These are phyloP conservation scores for Caenorhabditis imperialis DNA, from an alignment of 2,888 invertebrate genomes.

Conservation along the genomic window DNA sequence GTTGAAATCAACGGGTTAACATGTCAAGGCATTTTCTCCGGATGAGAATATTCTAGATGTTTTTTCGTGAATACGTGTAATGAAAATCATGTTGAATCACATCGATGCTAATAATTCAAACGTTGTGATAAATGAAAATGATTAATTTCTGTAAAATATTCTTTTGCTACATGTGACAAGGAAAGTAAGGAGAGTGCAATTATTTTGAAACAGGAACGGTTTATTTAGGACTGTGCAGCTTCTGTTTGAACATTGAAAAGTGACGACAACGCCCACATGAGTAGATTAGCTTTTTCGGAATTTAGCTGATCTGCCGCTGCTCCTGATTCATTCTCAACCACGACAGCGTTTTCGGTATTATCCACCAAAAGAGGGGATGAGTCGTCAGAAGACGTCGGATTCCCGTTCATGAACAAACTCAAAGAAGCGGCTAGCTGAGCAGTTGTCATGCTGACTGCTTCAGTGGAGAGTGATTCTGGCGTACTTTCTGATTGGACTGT, in stretches of 20 bases:
- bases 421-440: constrained; percentile 10
- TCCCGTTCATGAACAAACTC: constrained; percentile 6
- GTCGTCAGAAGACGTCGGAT: not conserved
- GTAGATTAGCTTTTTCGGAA: constrained; percentile 15
- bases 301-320: constrained; percentile 1
- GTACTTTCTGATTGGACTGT: not conserved
- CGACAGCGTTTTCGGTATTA: not conserved
- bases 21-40: not conserved
- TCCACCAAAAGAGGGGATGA: too few species aligned
- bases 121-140: too few species aligned
- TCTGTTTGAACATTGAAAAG: constrained; percentile 19
- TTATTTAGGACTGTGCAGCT: too few species aligned
- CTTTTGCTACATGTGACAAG: too few species aligned
- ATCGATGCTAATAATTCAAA: not conserved
- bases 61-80: not conserved
- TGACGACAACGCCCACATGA: constrained; percentile 23
- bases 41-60: not conserved
- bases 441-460: not conserved
- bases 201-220: too few species aligned
- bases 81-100: not conserved
- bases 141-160: too few species aligned
- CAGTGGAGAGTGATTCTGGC: not conserved
- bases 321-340: not conserved
- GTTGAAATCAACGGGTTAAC: not conserved
- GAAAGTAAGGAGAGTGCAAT: too few species aligned